Evolutionary conservation across 2,888 invertebrate genomes (phyloP), one percentile per base, ranked within the genome.

Genomic region (Drosophila paranaensis): DNA sequence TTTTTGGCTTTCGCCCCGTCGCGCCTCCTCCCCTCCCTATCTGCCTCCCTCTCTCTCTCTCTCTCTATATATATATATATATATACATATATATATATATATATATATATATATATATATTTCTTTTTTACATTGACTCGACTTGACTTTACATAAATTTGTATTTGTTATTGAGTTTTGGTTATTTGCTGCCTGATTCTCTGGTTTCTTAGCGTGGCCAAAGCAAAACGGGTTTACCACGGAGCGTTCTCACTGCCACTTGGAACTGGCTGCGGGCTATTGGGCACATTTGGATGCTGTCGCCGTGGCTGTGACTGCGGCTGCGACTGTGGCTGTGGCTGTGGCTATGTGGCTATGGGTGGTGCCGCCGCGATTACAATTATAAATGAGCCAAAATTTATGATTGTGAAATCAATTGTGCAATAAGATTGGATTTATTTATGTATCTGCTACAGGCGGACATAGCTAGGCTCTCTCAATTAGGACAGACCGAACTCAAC

Each of bases 341-440:
- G 6, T 30, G 30, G 30, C 30, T 30, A 30, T 30, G 30, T 54
- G 60, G 51, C 40, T 37, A 27, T 56, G 37, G 25, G 39, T 30
- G 63, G 55, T 20, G 13, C 43, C 6, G 20, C 43, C 8, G 16
- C 1, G 35, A 50, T 50, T 50, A 50, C 50, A 50, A 50, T 50
- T 50, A 50, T 50, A 50, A 50, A 50, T 50, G 50, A 50, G 35
- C 39, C 39, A 9, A 53, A 25, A 53, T 53, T 53, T 53, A 62
- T 75, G 63, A 74, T 82, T 85, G 75, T 82, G 85, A 82, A 82
- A 85, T 68, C 76, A 75, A 78, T 80, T 72, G 78, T 85, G 68
- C 74, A 82, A 79, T 67, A 60, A 50, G 25, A 53, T 53, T 20
- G 25, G 13, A 35, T 11, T 35, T 20, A 20, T 2, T 0, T 1